Percentiles rank a stretch among this genome's conserved stretches.
Evolutionary conservation across 2,888 invertebrate genomes (phyloP).

Genomic region (Macaria notata): DNA sequence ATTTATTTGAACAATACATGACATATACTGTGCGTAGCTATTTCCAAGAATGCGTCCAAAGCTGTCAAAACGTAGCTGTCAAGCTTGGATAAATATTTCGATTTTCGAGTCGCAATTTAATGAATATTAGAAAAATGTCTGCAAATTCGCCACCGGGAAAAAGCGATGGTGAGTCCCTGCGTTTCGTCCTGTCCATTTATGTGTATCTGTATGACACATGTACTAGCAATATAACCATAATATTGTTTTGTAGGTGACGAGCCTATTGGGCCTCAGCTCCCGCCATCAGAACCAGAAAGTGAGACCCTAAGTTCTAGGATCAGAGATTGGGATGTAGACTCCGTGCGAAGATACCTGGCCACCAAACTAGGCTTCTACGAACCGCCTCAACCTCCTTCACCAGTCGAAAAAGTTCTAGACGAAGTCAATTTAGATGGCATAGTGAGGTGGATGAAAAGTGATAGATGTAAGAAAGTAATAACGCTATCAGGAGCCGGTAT

Average conservation of each 20-base stretch:
- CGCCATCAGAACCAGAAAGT: conserved; percentile 59
- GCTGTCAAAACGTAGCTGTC: conserved; percentile 67
- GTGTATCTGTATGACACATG: conserved; percentile 23
- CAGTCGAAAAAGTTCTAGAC: conserved; percentile 80
- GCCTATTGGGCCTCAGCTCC: conserved; percentile 46
- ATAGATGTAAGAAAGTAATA: conserved; percentile 91
- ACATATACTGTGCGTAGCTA: conserved; percentile 24
- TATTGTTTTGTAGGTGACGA: conserved; percentile 51
- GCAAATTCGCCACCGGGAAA: conserved; percentile 73
- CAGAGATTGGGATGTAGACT: conserved; percentile 82
- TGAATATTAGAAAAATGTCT: conserved; percentile 69
- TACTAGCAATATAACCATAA: conserved; percentile 7
- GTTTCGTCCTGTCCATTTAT: background rate
- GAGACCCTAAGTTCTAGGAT: conserved; percentile 62
- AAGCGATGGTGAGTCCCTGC: conserved; percentile 60
- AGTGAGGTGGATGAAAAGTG: conserved; percentile 88
- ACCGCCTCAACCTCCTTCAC: conserved; percentile 56
- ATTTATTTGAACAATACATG: too few species aligned
- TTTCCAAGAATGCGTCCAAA: conserved; percentile 59
- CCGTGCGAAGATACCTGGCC: conserved; percentile 84
- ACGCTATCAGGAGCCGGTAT: conserved; percentile 98
- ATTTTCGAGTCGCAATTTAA: conserved; percentile 66
- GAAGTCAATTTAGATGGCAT: conserved; percentile 89
- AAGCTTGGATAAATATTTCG: conserved; percentile 62
- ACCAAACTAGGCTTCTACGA: conserved; percentile 84